Evolutionary conservation across 2,113 vertebrate species (phyloP).

Genomic region (Rhombomys opimus): DNA sequence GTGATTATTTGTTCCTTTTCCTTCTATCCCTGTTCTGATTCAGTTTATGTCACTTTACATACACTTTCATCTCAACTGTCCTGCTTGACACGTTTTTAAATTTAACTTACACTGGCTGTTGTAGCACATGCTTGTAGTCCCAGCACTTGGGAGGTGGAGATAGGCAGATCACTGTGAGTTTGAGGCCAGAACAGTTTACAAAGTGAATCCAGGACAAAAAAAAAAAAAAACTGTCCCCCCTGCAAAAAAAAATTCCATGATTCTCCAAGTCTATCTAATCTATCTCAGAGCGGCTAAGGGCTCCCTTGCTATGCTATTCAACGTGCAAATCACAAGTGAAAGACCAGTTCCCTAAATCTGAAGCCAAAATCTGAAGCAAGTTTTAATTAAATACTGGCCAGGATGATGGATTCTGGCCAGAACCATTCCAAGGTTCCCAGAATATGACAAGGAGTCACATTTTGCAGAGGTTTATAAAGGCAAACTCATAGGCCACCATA

Average conservation of each 20-base stretch:
- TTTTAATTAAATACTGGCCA: background rate
- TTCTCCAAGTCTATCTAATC: background rate
- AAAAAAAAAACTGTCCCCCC: too few species aligned
- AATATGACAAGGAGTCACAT: background rate
- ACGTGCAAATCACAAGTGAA: background rate
- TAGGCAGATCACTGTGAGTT: too few species aligned
- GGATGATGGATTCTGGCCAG: background rate
- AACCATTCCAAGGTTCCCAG: background rate
- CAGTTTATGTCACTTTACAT: background rate
- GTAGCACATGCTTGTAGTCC: too few species aligned
- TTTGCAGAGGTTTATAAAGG: background rate
- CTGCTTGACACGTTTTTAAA: background rate
- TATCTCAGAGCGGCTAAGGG: background rate
- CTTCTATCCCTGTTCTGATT: background rate
- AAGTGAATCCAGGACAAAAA: too few species aligned
- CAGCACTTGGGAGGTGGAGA: too few species aligned
- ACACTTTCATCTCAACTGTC: constrained; percentile 6
- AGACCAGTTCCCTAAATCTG: background rate
- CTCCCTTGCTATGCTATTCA: background rate
- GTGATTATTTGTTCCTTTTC: background rate
- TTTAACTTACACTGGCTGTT: background rate
- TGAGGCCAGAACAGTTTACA: too few species aligned
- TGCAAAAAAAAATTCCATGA: background rate
- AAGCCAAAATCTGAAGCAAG: background rate
- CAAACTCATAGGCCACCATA: background rate